Conservation (phyloP, 2,888 invertebrate genomes). For the Tribolium freemani region DNA sequence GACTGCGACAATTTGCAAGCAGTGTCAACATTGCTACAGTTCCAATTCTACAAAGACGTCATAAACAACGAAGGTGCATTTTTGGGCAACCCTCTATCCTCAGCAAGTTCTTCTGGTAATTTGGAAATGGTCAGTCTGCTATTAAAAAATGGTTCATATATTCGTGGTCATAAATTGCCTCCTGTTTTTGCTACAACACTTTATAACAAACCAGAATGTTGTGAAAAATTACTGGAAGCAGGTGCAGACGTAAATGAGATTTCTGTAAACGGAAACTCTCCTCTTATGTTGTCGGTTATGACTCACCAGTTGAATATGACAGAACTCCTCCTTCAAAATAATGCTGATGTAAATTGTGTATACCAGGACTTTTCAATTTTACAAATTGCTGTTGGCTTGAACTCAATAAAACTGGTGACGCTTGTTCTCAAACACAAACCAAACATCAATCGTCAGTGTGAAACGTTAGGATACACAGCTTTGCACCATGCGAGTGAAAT, state of each 20-base stretch:
- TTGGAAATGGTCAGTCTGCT: neutral
- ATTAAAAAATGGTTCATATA: neutral
- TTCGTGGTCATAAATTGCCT: neutral
- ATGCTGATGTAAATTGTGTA: neutral
- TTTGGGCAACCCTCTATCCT: neutral
- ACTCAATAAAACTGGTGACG: neutral
- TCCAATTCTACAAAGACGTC: neutral
- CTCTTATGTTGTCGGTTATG: neutral
- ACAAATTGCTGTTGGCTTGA: neutral
- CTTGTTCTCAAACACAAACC: neutral
- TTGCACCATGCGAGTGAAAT: neutral
- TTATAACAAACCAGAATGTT: neutral
- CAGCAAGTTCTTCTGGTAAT: neutral
- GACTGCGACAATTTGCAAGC: neutral
- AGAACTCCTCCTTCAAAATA: neutral
- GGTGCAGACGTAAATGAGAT: conserved; percentile 1
- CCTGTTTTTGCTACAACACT: neutral
- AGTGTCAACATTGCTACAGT: neutral
- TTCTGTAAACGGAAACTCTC: neutral
- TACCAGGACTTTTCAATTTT: neutral
- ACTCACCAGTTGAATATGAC: neutral
- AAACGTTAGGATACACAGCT: neutral
- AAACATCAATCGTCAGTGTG: neutral
- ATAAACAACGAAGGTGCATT: neutral
- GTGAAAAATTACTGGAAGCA: neutral